These are phyloP conservation scores for Myocastor coypus DNA, from an alignment of 2,113 vertebrate genomes.

Conservation along the genomic window DNA sequence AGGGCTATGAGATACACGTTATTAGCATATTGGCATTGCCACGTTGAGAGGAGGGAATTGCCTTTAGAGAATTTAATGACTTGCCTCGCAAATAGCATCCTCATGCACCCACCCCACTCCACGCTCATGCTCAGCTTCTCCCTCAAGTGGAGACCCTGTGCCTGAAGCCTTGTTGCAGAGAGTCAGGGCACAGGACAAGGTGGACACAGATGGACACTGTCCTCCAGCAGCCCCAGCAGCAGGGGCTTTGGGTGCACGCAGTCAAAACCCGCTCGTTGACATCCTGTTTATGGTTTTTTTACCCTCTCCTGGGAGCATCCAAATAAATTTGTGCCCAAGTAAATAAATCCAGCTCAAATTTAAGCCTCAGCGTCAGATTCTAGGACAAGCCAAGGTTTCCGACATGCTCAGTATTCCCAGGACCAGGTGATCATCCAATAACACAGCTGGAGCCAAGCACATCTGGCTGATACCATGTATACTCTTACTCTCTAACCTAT, in stretches of 20 bases:
- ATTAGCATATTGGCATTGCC: not conserved
- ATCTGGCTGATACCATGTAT: not conserved
- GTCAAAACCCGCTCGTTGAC: not conserved
- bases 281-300: not conserved
- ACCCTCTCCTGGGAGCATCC: not conserved
- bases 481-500: not conserved
- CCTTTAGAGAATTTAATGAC: not conserved
- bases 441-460: not conserved
- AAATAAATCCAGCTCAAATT: not conserved
- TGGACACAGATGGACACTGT: not conserved
- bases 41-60: not conserved
- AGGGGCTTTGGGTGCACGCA: not conserved
- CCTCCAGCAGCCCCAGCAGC: not conserved
- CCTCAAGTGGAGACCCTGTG: not conserved
- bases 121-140: not conserved
- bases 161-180: not conserved
- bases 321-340: not conserved
- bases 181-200: too few relatives aligned
- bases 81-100: not conserved
- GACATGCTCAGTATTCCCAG: not conserved
- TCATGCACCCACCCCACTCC: too few relatives aligned
- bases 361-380: not conserved
- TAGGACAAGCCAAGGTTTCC: not conserved
- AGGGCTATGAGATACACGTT: not conserved
- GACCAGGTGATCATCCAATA: not conserved